Percentiles rank a stretch among this genome's conserved stretches.
These are phyloP conservation scores for Channa striata DNA, from an alignment of 2,797 vertebrate genomes.

Conservation along the genomic window DNA sequence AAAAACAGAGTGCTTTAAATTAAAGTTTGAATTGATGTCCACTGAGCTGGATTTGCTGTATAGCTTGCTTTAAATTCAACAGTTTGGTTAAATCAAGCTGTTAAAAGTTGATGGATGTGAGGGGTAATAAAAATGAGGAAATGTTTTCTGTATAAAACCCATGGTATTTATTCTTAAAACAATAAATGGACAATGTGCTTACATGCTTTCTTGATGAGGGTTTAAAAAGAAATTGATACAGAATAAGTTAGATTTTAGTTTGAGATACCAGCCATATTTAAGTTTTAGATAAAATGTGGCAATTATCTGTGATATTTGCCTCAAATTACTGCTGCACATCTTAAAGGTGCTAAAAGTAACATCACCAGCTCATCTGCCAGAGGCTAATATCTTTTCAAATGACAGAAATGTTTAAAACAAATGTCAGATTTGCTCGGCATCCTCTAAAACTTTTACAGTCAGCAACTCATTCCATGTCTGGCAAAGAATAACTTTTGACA, in stretches of 20 bases:
- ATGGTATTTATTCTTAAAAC: background rate
- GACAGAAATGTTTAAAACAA: constrained; percentile 32
- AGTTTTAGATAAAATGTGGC: constrained; percentile 7
- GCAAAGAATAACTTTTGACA: constrained; percentile 34
- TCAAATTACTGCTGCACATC: background rate
- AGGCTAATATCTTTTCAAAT: constrained; percentile 38
- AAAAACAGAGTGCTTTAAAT: background rate
- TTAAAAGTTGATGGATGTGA: background rate
- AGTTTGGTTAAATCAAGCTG: background rate
- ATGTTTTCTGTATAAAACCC: background rate
- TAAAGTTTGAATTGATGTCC: background rate
- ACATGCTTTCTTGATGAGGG: background rate
- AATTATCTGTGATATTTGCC: constrained; percentile 12
- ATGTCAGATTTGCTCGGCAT: constrained; percentile 27
- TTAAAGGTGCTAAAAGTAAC: constrained; percentile 29
- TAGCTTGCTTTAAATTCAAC: background rate
- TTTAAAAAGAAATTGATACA: background rate
- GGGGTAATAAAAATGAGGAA: no score
- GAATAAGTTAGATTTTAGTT: constrained; percentile 3
- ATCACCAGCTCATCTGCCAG: constrained; percentile 21
- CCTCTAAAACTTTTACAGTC: constrained; percentile 36
- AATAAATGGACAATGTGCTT: background rate
- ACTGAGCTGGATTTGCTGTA: background rate
- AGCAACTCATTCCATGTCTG: constrained; percentile 31
- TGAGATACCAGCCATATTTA: background rate